These are phyloP conservation scores for Bombus huntii DNA, from an alignment of 1,140 invertebrate genomes.

Conservation along the genomic window DNA sequence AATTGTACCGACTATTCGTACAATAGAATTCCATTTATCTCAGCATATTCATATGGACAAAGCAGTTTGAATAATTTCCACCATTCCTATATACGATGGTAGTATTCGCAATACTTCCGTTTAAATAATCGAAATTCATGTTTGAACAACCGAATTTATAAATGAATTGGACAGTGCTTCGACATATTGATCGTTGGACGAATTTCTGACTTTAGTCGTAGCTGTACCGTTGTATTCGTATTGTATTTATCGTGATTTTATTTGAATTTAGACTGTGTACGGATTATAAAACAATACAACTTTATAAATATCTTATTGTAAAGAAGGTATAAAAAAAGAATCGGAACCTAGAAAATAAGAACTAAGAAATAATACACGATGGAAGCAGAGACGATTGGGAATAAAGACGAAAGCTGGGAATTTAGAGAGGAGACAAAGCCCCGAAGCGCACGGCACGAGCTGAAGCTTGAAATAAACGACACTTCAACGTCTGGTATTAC, in stretches of 20 bases:
- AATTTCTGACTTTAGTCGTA: not conserved
- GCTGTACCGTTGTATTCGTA: too few species aligned
- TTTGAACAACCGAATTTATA: not conserved
- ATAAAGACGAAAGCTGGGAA: not conserved
- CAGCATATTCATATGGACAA: too few species aligned
- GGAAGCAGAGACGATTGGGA: not conserved
- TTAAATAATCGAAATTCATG: not conserved
- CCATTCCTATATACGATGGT: too few species aligned
- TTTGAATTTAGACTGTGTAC: too few species aligned
- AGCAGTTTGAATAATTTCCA: not conserved
- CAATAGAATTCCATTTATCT: not conserved
- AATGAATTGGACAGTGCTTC: not conserved
- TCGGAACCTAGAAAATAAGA: not conserved
- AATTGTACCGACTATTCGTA: not conserved
- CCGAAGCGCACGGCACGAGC: not conserved
- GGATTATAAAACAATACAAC: too few species aligned
- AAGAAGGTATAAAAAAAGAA: not conserved
- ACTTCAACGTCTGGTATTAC: not conserved
- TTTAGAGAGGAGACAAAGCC: not conserved
- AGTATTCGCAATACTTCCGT: not conserved
- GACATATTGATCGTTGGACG: not conserved
- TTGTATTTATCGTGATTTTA: too few species aligned
- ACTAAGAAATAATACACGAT: not conserved
- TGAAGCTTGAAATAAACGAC: constrained; percentile 7
- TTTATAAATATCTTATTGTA: too few species aligned